Evolutionary conservation across 2,113 vertebrate genomes (phyloP).

Genomic region (Aramus guarauna): DNA sequence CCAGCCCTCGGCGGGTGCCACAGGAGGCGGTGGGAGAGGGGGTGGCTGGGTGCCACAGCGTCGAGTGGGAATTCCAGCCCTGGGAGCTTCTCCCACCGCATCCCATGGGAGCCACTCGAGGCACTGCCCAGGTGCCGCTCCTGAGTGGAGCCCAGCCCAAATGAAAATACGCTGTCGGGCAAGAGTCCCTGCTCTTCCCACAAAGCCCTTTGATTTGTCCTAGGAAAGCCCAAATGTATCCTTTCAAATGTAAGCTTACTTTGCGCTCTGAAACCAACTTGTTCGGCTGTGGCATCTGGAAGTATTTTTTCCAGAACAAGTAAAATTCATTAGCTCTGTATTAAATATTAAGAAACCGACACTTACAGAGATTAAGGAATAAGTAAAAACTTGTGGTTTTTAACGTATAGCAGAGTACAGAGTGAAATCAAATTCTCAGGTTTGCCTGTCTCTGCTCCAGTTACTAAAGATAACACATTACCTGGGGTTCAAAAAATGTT

Average conservation of each 20-base stretch:
- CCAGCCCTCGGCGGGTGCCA: neutral
- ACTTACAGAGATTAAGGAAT: neutral
- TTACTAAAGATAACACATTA: neutral
- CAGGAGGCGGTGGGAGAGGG: neutral
- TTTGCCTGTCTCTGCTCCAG: neutral
- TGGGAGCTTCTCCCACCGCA: neutral
- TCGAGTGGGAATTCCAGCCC: neutral
- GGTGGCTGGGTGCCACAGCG: accelerated
- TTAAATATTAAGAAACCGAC: neutral
- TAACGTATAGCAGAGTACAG: neutral
- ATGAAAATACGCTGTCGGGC: accelerated
- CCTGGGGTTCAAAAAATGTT: neutral
- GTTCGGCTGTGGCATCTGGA: neutral
- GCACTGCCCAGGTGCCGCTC: neutral
- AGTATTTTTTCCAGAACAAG: neutral
- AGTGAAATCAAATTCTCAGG: neutral
- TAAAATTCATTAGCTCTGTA: neutral
- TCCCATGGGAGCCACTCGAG: neutral
- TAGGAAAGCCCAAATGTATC: neutral
- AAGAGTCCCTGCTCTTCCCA: neutral
- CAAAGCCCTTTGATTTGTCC: neutral
- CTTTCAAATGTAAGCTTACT: neutral
- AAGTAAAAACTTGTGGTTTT: neutral
- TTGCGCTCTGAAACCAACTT: neutral
- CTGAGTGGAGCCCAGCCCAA: neutral